Percentiles rank a stretch among this genome's conserved stretches.
phyloP scores from a whole-genome alignment of 2,113 vertebrate species.

The Gadus chalcogrammus region DNA sequence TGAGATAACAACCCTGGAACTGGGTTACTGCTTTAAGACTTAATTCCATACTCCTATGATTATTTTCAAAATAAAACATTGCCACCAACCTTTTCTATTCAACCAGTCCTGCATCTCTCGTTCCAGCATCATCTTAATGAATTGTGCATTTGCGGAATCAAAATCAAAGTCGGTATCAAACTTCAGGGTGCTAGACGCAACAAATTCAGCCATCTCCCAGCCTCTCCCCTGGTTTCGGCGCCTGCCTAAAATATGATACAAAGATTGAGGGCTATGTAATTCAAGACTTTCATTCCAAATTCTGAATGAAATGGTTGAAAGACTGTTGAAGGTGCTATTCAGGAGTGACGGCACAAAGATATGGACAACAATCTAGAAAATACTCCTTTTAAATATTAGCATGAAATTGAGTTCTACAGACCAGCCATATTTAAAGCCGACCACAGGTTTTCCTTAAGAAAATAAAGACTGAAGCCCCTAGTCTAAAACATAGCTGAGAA shows the following conservation, averaged over 20 bases:
- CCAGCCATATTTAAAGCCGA: too few species aligned
- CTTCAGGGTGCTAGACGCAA: conserved; percentile 83
- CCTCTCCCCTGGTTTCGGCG: conserved; percentile 85
- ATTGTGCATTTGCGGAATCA: conserved; percentile 93
- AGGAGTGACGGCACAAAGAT: too few species aligned
- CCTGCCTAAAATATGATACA: conserved; percentile 55
- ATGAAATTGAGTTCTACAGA: too few species aligned
- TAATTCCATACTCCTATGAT: not conserved
- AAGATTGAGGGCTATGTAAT: too few species aligned
- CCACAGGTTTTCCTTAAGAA: too few species aligned
- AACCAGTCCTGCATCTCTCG: conserved; percentile 81
- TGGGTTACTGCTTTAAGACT: too few species aligned
- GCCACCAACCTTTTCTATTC: conserved; percentile 78
- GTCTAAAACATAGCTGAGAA: not conserved
- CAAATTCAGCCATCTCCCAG: conserved; percentile 76
- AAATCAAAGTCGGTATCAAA: conserved; percentile 98
- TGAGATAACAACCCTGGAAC: not conserved
- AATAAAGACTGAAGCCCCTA: too few species aligned
- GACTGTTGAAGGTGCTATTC: too few species aligned
- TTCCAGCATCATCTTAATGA: conserved; percentile 89
- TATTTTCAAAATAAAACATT: not conserved
- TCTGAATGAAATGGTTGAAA: too few species aligned
- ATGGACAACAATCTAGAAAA: too few species aligned
- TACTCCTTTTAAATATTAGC: too few species aligned
- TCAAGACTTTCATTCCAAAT: too few species aligned